phyloP scores from a whole-genome alignment of 2,888 invertebrate genomes.

The Bombylius major region DNA sequence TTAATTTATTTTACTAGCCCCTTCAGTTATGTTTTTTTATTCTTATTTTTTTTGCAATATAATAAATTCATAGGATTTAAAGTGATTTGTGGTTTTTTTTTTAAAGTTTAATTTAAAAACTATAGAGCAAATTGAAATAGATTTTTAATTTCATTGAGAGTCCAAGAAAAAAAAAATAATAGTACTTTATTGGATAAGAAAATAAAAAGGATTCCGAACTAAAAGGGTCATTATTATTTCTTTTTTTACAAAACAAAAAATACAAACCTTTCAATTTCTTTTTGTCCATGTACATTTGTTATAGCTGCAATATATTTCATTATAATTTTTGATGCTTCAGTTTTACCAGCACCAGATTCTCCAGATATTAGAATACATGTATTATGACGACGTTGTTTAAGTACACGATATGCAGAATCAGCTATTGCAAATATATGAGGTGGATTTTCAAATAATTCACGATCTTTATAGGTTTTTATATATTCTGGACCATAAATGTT shows the following conservation, averaged over 20 bases:
- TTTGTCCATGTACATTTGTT: conserved; percentile 81
- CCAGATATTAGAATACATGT: conserved; percentile 97
- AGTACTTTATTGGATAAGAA: no score
- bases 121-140: no score
- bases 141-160: no score
- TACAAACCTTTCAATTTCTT: conserved; percentile 83
- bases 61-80: no score
- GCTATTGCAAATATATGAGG: conserved; percentile 98
- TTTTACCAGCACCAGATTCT: conserved; percentile 96
- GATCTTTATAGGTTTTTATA: conserved; percentile 80
- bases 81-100: no score
- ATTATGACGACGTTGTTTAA: conserved; percentile 81
- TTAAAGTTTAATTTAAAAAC: no score
- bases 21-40: no score
- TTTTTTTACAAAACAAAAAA: no score
- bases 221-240: no score
- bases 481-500: conserved; percentile 81
- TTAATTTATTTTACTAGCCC: not conserved
- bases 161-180: no score
- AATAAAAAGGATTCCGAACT: no score
- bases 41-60: no score
- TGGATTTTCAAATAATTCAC: conserved; percentile 92
- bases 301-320: conserved; percentile 98
- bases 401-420: conserved; percentile 87
- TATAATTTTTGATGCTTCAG: conserved; percentile 97